phyloP scores from a whole-genome alignment of 2,113 vertebrate genomes.

The Leucoraja erinaceus region DNA sequence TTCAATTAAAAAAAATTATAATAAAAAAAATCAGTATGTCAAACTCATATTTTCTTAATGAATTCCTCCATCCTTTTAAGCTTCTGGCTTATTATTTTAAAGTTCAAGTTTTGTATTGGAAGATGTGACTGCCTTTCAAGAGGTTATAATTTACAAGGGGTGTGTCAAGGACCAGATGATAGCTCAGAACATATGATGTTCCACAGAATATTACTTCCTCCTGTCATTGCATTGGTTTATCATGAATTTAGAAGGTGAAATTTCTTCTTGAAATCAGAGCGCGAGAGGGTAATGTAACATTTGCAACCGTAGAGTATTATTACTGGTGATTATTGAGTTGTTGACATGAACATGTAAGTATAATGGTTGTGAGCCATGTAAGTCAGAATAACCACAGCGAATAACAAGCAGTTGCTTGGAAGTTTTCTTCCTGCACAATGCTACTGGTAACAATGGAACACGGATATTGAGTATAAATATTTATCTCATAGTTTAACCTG shows the following conservation, averaged over 20 bases:
- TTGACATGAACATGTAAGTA: background rate
- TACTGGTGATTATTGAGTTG: conserved; percentile 12
- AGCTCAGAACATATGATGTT: background rate
- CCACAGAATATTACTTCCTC: background rate
- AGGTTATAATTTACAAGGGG: background rate
- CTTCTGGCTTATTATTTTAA: background rate
- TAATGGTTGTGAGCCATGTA: background rate
- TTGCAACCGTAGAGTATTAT: background rate
- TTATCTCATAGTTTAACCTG: background rate
- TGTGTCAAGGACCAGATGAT: background rate
- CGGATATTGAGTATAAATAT: background rate
- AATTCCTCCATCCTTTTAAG: background rate
- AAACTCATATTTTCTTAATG: background rate
- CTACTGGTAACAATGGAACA: background rate
- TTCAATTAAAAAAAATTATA: background rate
- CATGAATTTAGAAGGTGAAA: background rate
- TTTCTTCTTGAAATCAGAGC: background rate
- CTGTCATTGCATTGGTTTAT: background rate
- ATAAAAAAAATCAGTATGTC: background rate
- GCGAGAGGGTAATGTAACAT: background rate
- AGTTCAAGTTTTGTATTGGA: background rate
- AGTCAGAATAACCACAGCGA: background rate
- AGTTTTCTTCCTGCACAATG: background rate
- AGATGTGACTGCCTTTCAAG: too few species aligned
- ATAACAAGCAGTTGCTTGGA: background rate